These are phyloP conservation scores for Schizothorax lantsangensis DNA, from an alignment of 2,797 vertebrate species.

Conservation along the genomic window DNA sequence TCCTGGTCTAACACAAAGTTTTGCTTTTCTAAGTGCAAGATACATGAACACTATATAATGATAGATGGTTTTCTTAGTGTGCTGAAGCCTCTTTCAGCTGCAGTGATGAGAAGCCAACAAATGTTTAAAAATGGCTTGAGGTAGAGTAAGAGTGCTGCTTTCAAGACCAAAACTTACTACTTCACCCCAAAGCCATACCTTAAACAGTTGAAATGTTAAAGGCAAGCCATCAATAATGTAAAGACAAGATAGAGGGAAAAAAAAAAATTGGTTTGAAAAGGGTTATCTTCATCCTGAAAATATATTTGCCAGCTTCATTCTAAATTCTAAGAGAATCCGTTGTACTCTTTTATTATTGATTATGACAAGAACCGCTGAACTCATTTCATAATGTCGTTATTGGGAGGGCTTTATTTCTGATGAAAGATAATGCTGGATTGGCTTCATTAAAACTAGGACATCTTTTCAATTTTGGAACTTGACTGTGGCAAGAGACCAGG, in stretches of 20 bases:
- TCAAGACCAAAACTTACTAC: constrained; percentile 42
- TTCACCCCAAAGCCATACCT: constrained; percentile 25
- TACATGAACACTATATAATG: not conserved
- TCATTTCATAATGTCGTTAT: constrained; percentile 5
- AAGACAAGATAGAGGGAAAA: constrained; percentile 34
- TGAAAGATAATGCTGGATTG: constrained; percentile 11
- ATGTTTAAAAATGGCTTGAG: constrained; percentile 27
- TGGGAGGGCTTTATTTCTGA: constrained; percentile 27
- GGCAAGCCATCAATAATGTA: constrained; percentile 58
- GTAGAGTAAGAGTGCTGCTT: constrained; percentile 35
- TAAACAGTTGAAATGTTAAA: constrained; percentile 48
- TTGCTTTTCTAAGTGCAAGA: not conserved
- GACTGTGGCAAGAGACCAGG: constrained; percentile 10
- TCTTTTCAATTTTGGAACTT: constrained; percentile 26
- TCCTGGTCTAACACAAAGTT: not conserved
- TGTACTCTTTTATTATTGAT: constrained; percentile 56
- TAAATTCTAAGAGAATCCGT: constrained; percentile 34
- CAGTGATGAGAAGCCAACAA: not conserved
- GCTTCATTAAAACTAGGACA: constrained; percentile 29
- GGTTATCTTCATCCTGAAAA: constrained; percentile 47
- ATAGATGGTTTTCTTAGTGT: constrained; percentile 1
- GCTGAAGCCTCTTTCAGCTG: constrained; percentile 4
- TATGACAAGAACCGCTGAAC: constrained; percentile 27
- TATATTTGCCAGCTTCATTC: constrained; percentile 24
- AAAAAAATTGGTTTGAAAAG: constrained; percentile 47